Conservation (phyloP, 1,140 invertebrate species). For the Tigriopus japonicus region DNA sequence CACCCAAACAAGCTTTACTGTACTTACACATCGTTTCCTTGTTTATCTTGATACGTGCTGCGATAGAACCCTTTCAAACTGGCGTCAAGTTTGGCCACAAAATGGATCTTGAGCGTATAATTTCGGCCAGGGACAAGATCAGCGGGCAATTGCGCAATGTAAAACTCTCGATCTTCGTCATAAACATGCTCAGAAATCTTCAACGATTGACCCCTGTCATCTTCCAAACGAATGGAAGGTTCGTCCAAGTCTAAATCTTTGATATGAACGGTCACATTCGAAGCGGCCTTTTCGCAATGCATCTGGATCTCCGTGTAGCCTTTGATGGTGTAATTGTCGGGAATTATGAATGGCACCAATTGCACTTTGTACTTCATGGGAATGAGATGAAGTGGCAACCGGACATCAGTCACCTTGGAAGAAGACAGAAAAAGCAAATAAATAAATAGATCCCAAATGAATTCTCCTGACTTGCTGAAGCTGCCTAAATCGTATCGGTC, state of each 20-base stretch:
- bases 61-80: background rate
- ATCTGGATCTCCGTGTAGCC: background rate
- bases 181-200: background rate
- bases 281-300: conserved; percentile 27
- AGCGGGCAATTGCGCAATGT: background rate
- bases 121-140: background rate
- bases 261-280: conserved; percentile 17
- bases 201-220: background rate
- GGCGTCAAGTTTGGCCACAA: background rate
- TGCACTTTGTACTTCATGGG: background rate
- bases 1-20: background rate
- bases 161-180: background rate
- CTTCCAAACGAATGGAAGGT: background rate
- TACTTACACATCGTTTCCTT: background rate
- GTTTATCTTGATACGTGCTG: background rate
- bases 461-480: too few relatives aligned
- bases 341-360: conserved; percentile 6
- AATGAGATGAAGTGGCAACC: conserved; percentile 5
- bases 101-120: background rate
- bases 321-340: conserved; percentile 10
- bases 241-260: background rate
- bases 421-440: too few relatives aligned
- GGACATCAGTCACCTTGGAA: conserved; percentile 4
- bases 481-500: too few relatives aligned
- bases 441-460: too few relatives aligned